Base-by-base conservation (phyloP, 2,888 invertebrate genomes). In the Trileptium ribeirensis region DNA sequence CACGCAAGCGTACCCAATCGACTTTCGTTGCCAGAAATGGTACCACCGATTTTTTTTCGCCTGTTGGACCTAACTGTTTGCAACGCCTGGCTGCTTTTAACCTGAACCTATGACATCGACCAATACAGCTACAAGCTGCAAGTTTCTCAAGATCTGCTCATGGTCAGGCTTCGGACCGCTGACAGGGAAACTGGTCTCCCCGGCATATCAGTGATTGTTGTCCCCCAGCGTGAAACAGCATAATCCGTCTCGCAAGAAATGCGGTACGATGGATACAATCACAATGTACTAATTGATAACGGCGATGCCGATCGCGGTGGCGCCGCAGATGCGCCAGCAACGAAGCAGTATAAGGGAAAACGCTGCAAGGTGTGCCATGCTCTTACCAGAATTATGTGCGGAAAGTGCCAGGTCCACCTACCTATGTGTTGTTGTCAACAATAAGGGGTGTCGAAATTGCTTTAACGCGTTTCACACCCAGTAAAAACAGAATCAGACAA, bases 51-150 rank as follows among this genome's bases (percentile, higher is more conserved):
- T n/a, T n/a, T 85, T 67, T 85, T 84, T 70, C 84, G 84, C 75
- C 79, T 82, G 37, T 83, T 85, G n/a, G 82, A 83, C 67, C 78
- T 84, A 33, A 67, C 84, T 29, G 85, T 84, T 82, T 86, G 83
- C 51, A 84, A 83, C 75, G 79, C 79, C 1, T 85, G 85, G 85
- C 79, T 85, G 19, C 33, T 81, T 19, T 81, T 79, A 24, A 24
- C 33, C 24, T 31, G 80, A 24, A 80, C 29, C 29, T 15, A 8
- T 29, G 36, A 70, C 15, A 70, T 19, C 33, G 29, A 36, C 31
- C 29, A 33, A 36, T 70, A 70, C 36, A 36, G 36, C 29, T 70
- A 33, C 29, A 70, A 70, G 36, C 31, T 8, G 8, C 15, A 70
- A n/a, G 33, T 70, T 8, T 8, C 70, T 31, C 70, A 33, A 8